These are phyloP conservation scores for Stenurella melanura DNA, from an alignment of 2,888 invertebrate species.

Conservation along the genomic window DNA sequence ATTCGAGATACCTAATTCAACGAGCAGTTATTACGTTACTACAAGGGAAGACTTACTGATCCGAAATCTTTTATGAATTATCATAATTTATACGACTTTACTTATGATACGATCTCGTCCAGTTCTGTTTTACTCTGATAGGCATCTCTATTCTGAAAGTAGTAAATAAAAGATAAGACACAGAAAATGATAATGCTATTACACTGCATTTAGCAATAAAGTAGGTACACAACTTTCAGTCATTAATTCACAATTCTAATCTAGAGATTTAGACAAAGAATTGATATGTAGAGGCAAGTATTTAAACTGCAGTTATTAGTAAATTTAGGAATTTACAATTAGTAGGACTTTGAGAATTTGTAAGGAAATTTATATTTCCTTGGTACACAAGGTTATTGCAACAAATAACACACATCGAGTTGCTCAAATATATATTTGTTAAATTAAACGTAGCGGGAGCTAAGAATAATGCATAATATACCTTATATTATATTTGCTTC, in stretches of 20 bases:
- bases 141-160: background rate
- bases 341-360: background rate
- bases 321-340: background rate
- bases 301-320: constrained; percentile 1
- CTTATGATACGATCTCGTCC: background rate
- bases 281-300: too few relatives aligned
- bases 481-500: too few relatives aligned
- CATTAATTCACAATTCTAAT: background rate
- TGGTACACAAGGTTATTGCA: background rate
- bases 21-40: background rate
- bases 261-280: background rate
- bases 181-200: background rate
- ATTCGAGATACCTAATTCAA: too few relatives aligned
- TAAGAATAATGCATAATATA: background rate
- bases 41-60: background rate
- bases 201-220: background rate
- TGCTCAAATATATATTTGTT: background rate
- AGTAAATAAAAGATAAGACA: background rate
- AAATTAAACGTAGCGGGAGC: background rate
- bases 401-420: background rate
- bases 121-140: background rate
- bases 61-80: background rate
- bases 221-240: too few relatives aligned
- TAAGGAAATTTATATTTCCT: constrained; percentile 14
- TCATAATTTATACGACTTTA: background rate